Evolutionary conservation across 2,888 invertebrate species (phyloP), one percentile per base, ranked within the genome.

Genomic region (Itoplectis maculator): DNA sequence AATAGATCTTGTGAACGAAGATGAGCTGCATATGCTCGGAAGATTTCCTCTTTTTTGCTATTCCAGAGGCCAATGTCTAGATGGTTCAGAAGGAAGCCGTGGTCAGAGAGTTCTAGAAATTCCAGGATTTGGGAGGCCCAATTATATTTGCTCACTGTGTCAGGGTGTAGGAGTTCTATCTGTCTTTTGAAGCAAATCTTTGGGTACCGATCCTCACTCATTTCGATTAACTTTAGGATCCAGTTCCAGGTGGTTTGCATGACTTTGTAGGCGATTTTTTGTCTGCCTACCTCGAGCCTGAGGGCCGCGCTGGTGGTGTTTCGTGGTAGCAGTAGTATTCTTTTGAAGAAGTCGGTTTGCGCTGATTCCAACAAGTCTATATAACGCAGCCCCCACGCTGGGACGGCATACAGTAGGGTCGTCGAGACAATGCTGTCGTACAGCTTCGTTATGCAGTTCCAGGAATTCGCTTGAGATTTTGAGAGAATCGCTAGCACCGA

Each of bases 371-470:
- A 35, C 35, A 35, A 9, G 35, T 59, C 35, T n/a, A 37, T 6
- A 15, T 59, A 59, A 29, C 35, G 59, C 59, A 59, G 35, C 0
- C 37, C 59, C 59, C 59, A 59, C 13, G 13, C 59, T n/a, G 59
- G 35, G 2, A 59, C 35, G 1, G 59, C 59, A 7, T 59, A 37
- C 15, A 59, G 35, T n/a, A 59, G 7, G 11, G 59, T 59, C 29
- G 45, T 6, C n/a, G 23, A 8, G 7, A 47, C 45, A 51, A 74
- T 74, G n/a, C 45, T 45, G 8, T 74, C 29, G 47, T 51, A 74
- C 15, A 74, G 37, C 15, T 61, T 74, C 29, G 11, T 7, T 42
- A 13, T 35, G 23, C 23, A 11, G 13, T 59, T 20, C 59, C 42
- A 74, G 20, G 23, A 42, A 7, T 74, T 23, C 3, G 45, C 35